These are phyloP conservation scores for Colletes latitarsis DNA, from an alignment of 1,140 invertebrate species.

Conservation along the genomic window DNA sequence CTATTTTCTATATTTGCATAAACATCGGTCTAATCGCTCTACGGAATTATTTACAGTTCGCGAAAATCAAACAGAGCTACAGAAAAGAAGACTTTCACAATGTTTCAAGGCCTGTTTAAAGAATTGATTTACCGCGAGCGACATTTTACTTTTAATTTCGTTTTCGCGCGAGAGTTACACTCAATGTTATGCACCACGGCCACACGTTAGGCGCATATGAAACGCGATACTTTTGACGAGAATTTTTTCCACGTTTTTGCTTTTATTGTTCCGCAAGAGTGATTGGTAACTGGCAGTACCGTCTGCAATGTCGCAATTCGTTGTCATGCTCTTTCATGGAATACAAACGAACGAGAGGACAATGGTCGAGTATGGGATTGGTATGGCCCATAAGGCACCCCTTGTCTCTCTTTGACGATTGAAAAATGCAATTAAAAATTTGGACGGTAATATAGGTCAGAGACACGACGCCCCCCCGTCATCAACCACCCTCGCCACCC, in stretches of 20 bases:
- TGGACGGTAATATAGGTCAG: conserved; percentile 56
- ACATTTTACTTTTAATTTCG: conserved; percentile 38
- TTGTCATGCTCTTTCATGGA: conserved; percentile 36
- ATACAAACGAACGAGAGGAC: conserved; percentile 51
- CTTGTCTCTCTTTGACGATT: conserved; percentile 44
- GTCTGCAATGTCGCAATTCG: conserved; percentile 57
- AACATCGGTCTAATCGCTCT: too few species aligned
- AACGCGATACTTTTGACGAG: conserved; percentile 71
- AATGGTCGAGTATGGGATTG: conserved; percentile 38
- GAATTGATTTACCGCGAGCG: conserved; percentile 9
- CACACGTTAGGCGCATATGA: conserved; percentile 60
- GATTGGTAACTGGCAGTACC: conserved; percentile 70
- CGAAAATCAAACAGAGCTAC: too few species aligned
- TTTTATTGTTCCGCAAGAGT: conserved; percentile 70
- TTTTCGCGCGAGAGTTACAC: conserved; percentile 36
- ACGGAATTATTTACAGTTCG: too few species aligned
- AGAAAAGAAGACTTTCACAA: too few species aligned
- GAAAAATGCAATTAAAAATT: conserved; percentile 66
- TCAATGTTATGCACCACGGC: neutral
- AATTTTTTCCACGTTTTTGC: conserved; percentile 67
- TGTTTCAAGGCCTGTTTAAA: neutral
- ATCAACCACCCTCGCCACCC: neutral
- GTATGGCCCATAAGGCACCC: conserved; percentile 56
- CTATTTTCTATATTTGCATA: too few species aligned
- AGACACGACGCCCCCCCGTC: conserved; percentile 1